Conservation (phyloP, 2,888 invertebrate genomes). For the Linnaemya tessellans region DNA sequence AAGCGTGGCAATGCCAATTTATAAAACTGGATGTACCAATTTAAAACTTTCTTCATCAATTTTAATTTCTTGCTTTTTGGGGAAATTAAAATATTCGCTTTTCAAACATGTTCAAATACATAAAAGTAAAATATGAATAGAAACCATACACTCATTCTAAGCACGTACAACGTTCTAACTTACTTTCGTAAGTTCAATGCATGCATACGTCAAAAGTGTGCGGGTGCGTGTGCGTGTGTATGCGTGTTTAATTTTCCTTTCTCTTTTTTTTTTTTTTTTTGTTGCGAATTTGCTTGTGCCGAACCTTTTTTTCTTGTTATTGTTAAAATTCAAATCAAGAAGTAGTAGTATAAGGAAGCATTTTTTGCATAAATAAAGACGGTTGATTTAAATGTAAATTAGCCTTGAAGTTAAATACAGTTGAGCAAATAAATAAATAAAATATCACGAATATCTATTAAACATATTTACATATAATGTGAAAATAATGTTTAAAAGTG, state of each 20-base stretch:
- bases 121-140: neutral
- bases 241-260: neutral
- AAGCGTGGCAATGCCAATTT: neutral
- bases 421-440: conserved; percentile 11
- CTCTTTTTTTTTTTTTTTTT: neutral
- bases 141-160: conserved; percentile 31
- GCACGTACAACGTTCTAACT: conserved; percentile 42
- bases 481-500: conserved; percentile 8
- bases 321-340: conserved; percentile 45
- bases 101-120: neutral
- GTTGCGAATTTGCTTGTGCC: neutral
- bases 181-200: conserved; percentile 37
- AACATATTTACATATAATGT: conserved; percentile 13
- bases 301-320: neutral
- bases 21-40: conserved; percentile 8
- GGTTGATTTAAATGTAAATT: conserved; percentile 56
- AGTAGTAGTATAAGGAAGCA: conserved; percentile 34
- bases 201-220: neutral
- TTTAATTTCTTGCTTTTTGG: conserved; percentile 24
- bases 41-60: conserved; percentile 17
- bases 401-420: conserved; percentile 25
- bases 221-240: neutral
- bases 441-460: neutral
- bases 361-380: conserved; percentile 28
- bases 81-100: conserved; percentile 9